Base-by-base conservation (phyloP, 2,797 vertebrate species). In the Macropus fuliginosus region DNA sequence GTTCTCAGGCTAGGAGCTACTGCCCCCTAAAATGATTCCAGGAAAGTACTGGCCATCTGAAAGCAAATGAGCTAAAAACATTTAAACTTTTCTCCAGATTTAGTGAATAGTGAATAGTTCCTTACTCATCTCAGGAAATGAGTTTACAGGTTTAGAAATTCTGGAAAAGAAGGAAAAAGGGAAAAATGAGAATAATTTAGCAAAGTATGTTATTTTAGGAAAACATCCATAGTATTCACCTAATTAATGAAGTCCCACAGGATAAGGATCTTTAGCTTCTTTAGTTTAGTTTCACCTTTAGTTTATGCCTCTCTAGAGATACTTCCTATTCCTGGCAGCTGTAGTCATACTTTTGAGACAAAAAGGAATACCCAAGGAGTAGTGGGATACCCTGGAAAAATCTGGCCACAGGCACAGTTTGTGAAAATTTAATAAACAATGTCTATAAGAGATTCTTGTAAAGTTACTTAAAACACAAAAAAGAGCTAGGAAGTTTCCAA, bases 91-190 rank as follows among this genome's bases (percentile, higher is more conserved):
- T n/a, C 0, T 14, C 56, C 3, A 46, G 46, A 46, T 3, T 46
- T 46, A 46, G 46, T 46, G 46, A 46, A 46, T 46, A 54, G 46
- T 66, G 55, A 62, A 27, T 54, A 74, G 74, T 46, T 27, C 55
- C 27, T 66, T 74, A 91, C 50, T 87, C 59, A 27, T 59, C 34
- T 14, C 24, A 93, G 46, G 93, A 16, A 52, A 94, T 50, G 29
- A 91, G 93, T 9, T 18, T 13, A 11, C 2, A 93, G 94, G 12
- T 55, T 8, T 54, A 11, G 31, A 95, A 91, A 66, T 91, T 90
- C 95, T 54, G 95, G 54, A 91, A 96, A 94, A 81, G 46, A 92
- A 56, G 62, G 87, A 91, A 92, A 95, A 92, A 40, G 74, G 91
- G 52, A 96, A 95, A 87, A 89, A 50, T 12, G 57, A 34, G 31